A percentile compares a stretch with the other conserved stretches of the same genome.
Conservation (phyloP, 92 coral and sea anemone species). For the Bergia puertoricense region DNA sequence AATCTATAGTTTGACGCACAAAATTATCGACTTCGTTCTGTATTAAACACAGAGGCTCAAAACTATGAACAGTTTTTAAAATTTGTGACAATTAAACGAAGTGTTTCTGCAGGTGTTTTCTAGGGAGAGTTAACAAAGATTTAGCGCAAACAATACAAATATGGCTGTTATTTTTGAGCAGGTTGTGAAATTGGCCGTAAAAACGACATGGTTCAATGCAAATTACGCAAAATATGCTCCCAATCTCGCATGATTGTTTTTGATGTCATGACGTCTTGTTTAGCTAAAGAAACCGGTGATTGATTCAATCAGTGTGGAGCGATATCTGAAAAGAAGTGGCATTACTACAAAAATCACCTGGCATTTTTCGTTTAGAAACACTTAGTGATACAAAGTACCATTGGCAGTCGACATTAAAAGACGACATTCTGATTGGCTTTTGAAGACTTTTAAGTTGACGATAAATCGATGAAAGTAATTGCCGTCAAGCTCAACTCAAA, state of each 20-base stretch:
- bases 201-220: neutral
- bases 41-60: neutral
- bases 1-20: neutral
- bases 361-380: neutral
- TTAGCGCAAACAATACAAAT: neutral
- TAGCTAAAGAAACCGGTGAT: neutral
- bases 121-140: neutral
- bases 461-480: neutral
- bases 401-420: neutral
- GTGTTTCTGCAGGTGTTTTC: neutral
- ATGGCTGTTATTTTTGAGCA: neutral
- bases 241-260: neutral
- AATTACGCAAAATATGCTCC: neutral
- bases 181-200: neutral
- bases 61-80: neutral
- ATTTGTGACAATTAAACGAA: neutral
- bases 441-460: conserved; percentile 8
- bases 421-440: conserved; percentile 13
- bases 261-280: neutral
- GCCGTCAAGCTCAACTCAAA: neutral
- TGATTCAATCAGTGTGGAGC: neutral
- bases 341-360: neutral
- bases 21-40: neutral
- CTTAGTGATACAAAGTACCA: neutral
- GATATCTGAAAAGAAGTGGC: neutral